Evolutionary conservation across 2,888 invertebrate genomes (phyloP).

Genomic region (Blastobasis adustella): DNA sequence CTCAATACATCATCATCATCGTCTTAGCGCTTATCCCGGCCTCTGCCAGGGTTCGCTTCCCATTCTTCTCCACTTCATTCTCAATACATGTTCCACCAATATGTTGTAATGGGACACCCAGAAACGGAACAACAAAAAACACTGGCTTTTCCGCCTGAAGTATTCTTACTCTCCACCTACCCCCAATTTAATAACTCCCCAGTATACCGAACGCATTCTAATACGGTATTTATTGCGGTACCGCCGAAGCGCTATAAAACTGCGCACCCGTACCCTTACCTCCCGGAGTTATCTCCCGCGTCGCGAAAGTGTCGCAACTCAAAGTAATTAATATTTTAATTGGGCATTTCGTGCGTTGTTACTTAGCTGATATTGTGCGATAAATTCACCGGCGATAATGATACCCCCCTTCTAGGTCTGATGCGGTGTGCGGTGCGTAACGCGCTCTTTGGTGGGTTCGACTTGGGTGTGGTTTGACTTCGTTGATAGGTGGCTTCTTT

Average conservation of each 20-base stretch:
- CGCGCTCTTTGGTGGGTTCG: constrained; percentile 8
- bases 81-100: too few relatives aligned
- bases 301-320: constrained; percentile 58
- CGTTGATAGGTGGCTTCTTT: too few relatives aligned
- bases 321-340: constrained; percentile 74
- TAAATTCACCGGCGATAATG: constrained; percentile 64
- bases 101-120: too few relatives aligned
- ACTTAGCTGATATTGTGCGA: constrained; percentile 67
- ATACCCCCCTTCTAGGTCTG: constrained; percentile 30
- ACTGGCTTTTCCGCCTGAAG: too few relatives aligned
- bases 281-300: constrained; percentile 18
- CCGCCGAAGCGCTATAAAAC: constrained; percentile 4
- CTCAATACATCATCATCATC: too few relatives aligned
- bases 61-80: too few relatives aligned
- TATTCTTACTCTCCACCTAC: too few relatives aligned
- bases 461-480: too few relatives aligned
- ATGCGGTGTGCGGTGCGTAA: constrained; percentile 9
- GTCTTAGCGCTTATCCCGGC: too few relatives aligned
- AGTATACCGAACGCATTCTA: too few relatives aligned
- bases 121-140: too few relatives aligned
- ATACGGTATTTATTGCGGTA: background rate
- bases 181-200: background rate
- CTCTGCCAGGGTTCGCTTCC: too few relatives aligned
- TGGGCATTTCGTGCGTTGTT: constrained; percentile 70
- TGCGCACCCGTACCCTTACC: constrained; percentile 11